Evolutionary conservation across 2,113 vertebrate species (phyloP).

Genomic region (Macheiramphus alcinus): DNA sequence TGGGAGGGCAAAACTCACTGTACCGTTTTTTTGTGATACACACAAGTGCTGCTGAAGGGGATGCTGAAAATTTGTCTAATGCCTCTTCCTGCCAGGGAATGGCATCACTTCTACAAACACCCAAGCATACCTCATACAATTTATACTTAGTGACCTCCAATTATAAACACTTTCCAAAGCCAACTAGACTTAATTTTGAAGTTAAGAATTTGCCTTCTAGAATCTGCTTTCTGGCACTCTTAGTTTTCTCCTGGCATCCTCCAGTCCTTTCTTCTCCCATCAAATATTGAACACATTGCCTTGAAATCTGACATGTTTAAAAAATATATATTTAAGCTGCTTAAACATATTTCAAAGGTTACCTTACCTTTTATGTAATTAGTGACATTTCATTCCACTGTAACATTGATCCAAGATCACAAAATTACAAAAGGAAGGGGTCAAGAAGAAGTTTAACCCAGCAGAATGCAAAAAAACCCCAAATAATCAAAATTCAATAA

Average conservation of each 20-base stretch:
- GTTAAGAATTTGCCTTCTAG: neutral
- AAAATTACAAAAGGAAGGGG: neutral
- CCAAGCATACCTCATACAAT: neutral
- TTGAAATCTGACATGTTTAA: neutral
- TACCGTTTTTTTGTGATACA: neutral
- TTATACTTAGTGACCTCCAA: neutral
- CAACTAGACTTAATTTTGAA: neutral
- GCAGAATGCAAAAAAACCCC: neutral
- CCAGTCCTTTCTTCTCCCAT: neutral
- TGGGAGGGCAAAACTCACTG: neutral
- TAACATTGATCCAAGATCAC: neutral
- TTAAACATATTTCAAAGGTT: neutral
- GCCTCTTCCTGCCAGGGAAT: neutral
- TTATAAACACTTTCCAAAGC: neutral
- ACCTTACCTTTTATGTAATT: neutral
- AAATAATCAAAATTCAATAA: neutral
- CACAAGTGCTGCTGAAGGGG: neutral
- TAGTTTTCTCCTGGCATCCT: neutral
- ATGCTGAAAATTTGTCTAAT: neutral
- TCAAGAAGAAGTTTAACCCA: neutral
- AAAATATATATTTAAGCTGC: neutral
- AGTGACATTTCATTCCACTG: neutral
- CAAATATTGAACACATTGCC: neutral
- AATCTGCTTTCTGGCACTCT: neutral
- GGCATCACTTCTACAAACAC: neutral